These are phyloP conservation scores for Agonum fuliginosum DNA, from an alignment of 2,888 invertebrate genomes.

Conservation along the genomic window DNA sequence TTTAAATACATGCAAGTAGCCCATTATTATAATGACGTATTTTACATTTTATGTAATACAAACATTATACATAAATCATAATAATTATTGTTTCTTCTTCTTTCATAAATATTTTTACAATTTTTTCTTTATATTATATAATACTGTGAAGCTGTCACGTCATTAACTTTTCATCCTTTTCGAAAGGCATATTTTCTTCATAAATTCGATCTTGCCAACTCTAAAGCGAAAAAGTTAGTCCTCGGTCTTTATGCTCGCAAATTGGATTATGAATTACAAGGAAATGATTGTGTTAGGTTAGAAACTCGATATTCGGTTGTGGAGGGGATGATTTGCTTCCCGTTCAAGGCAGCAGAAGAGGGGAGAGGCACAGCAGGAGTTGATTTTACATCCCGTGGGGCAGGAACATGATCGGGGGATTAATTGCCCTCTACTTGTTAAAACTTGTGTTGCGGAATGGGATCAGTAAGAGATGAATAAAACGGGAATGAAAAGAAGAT, in stretches of 20 bases:
- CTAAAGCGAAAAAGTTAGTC: constrained; percentile 49
- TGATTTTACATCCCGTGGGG: background rate
- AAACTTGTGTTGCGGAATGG: too few relatives aligned
- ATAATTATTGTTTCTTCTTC: too few relatives aligned
- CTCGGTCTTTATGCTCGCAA: constrained; percentile 23
- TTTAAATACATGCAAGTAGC: too few relatives aligned
- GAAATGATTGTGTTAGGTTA: constrained; percentile 35
- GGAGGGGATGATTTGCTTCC: background rate
- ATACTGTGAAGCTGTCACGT: too few relatives aligned
- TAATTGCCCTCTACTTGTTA: constrained; percentile 28
- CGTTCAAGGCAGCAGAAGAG: background rate
- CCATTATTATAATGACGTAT: too few relatives aligned
- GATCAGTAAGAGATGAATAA: too few relatives aligned
- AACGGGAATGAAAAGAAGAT: too few relatives aligned
- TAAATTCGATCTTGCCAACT: constrained; percentile 9
- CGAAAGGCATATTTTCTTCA: constrained; percentile 49
- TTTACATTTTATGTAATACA: too few relatives aligned
- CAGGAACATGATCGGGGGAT: constrained; percentile 27
- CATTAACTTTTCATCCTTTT: constrained; percentile 39
- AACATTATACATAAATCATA: too few relatives aligned
- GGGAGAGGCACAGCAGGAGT: background rate
- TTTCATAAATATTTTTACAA: too few relatives aligned
- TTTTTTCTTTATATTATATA: too few relatives aligned
- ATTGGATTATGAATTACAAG: constrained; percentile 56
- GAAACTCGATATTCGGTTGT: background rate